Percentiles rank a stretch among this genome's conserved stretches.
These are phyloP conservation scores for Rhagium mordax DNA, from an alignment of 2,888 invertebrate species.

Conservation along the genomic window DNA sequence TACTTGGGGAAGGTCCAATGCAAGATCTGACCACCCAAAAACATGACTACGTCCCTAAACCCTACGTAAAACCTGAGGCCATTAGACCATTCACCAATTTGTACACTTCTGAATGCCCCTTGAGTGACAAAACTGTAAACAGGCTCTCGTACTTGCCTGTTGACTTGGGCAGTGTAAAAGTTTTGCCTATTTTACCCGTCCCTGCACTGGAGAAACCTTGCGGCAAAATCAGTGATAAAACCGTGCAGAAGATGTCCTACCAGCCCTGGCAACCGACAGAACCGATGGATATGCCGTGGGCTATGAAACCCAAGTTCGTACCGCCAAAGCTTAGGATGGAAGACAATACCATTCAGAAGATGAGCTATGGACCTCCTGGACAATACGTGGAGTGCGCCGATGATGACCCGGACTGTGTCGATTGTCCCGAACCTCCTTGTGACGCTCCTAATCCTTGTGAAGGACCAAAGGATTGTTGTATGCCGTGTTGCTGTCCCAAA, in stretches of 20 bases:
- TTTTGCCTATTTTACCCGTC: conserved; percentile 60
- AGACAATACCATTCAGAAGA: conserved; percentile 75
- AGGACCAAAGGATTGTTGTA: conserved; percentile 58
- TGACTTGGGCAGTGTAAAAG: conserved; percentile 63
- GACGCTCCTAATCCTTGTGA: conserved; percentile 39
- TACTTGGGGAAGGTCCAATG: conserved; percentile 79
- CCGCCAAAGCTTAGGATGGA: conserved; percentile 70
- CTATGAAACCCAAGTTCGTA: conserved; percentile 65
- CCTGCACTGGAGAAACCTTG: conserved; percentile 60
- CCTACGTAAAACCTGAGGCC: conserved; percentile 71
- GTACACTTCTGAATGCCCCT: conserved; percentile 66
- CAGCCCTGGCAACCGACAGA: conserved; percentile 68
- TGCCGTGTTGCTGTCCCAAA: conserved; percentile 67
- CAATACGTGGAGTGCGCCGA: conserved; percentile 74
- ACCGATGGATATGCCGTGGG: conserved; percentile 69
- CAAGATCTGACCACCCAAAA: conserved; percentile 82
- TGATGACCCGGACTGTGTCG: conserved; percentile 72
- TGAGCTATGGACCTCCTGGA: conserved; percentile 77
- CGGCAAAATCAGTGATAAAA: conserved; percentile 65
- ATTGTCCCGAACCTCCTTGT: conserved; percentile 63
- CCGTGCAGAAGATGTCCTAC: conserved; percentile 70
- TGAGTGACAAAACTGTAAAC: conserved; percentile 73
- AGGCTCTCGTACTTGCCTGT: conserved; percentile 73
- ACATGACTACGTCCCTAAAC: conserved; percentile 81
- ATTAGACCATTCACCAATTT: conserved; percentile 64